These are phyloP conservation scores for Drosophila buzzatii DNA, from an alignment of 2,888 invertebrate genomes.

Conservation along the genomic window DNA sequence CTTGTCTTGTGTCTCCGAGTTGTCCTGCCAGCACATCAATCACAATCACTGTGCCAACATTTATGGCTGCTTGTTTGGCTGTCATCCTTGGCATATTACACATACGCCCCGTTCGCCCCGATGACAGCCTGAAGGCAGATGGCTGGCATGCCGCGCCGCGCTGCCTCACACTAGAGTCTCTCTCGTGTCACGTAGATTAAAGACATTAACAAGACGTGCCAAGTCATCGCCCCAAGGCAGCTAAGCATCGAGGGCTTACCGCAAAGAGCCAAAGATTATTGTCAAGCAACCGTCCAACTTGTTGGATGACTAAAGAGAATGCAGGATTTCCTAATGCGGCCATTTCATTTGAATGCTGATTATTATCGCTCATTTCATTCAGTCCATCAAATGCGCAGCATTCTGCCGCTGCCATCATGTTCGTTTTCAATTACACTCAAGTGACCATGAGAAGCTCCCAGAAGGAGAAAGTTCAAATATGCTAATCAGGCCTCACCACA, in stretches of 20 bases:
- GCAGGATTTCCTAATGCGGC: background rate
- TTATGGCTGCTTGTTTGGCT: constrained; percentile 54
- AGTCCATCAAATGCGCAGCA: constrained; percentile 7
- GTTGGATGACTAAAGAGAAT: constrained; percentile 33
- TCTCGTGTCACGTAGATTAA: constrained; percentile 53
- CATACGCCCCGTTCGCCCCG: constrained; percentile 39
- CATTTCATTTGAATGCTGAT: constrained; percentile 20
- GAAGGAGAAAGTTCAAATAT: background rate
- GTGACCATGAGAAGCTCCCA: background rate
- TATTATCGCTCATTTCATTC: constrained; percentile 14
- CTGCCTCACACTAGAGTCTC: background rate
- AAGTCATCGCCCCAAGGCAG: constrained; percentile 40
- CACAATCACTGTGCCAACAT: constrained; percentile 50
- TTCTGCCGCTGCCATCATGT: background rate
- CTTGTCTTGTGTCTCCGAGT: constrained; percentile 8
- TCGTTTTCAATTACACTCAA: constrained; percentile 1
- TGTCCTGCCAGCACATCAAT: constrained; percentile 46
- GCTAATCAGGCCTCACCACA: background rate
- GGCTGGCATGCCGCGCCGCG: background rate
- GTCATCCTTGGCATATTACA: constrained; percentile 54
- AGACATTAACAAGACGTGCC: constrained; percentile 51
- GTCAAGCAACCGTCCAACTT: constrained; percentile 15
- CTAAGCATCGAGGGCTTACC: constrained; percentile 19
- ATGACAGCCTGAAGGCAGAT: constrained; percentile 27
- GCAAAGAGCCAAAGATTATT: constrained; percentile 16